Evolutionary conservation across 2,113 vertebrate genomes (phyloP).

Genomic region (Dissostichus mawsoni): DNA sequence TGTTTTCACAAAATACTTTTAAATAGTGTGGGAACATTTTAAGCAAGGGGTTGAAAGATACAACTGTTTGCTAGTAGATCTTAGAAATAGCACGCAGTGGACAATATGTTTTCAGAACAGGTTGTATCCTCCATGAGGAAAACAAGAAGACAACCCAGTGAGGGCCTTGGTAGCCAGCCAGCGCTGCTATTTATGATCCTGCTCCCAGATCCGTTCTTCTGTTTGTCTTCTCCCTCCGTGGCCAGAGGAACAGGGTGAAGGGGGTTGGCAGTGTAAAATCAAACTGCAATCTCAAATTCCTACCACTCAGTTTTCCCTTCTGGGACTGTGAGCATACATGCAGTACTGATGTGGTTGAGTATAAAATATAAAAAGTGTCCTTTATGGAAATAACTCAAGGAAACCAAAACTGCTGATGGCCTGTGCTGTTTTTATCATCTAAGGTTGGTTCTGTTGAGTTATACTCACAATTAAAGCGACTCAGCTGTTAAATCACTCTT

Average conservation of each 20-base stretch:
- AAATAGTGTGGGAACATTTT: conserved; percentile 5
- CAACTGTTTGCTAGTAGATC: conserved; percentile 11
- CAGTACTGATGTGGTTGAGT: neutral
- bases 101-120: conserved; percentile 60
- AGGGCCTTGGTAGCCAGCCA: conserved; percentile 67
- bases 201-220: conserved; percentile 41
- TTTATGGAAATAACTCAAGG: neutral
- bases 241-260: conserved; percentile 36
- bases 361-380: neutral
- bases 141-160: conserved; percentile 48
- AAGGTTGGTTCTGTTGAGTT: neutral
- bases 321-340: neutral
- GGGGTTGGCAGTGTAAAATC: conserved; percentile 32
- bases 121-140: conserved; percentile 50
- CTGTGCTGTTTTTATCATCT: neutral
- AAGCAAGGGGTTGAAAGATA: conserved; percentile 11
- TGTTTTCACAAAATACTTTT: conserved; percentile 18
- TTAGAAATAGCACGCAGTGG: conserved; percentile 24
- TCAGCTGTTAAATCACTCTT: neutral
- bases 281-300: conserved; percentile 28
- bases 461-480: neutral
- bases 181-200: conserved; percentile 72
- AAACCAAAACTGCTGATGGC: neutral
- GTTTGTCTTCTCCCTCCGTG: conserved; percentile 51
- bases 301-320: neutral